phyloP scores from a whole-genome alignment of 2,888 invertebrate genomes.

The Lymantria monacha region DNA sequence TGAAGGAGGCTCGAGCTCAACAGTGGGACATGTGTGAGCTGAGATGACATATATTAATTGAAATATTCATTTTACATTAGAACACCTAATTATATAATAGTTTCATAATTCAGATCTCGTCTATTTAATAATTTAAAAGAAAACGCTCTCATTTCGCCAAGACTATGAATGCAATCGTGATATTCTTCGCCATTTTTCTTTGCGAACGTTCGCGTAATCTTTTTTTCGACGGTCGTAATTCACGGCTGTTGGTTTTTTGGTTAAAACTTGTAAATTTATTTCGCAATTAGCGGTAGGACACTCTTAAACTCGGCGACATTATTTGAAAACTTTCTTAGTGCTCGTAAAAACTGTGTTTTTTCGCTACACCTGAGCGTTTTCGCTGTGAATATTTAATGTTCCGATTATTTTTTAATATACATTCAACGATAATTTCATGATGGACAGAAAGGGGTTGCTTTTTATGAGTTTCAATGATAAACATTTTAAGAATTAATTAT shows the following conservation, averaged over 20 bases:
- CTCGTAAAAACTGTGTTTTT: conserved; percentile 71
- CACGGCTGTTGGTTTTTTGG: conserved; percentile 67
- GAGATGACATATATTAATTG: too few species aligned
- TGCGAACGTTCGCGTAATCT: conserved; percentile 36
- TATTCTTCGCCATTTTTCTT: conserved; percentile 28
- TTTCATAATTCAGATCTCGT: too few species aligned
- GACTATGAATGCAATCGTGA: conserved; percentile 24
- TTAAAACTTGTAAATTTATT: conserved; percentile 78
- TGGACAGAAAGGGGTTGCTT: neutral
- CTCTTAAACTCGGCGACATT: conserved; percentile 68
- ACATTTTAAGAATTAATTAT: neutral
- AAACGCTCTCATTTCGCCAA: neutral
- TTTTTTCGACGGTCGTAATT: conserved; percentile 64
- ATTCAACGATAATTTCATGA: neutral
- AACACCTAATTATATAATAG: too few species aligned
- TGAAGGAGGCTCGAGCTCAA: too few species aligned
- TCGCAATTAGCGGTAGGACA: conserved; percentile 74
- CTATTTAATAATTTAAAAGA: too few species aligned
- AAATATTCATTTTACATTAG: too few species aligned
- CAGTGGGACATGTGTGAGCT: too few species aligned
- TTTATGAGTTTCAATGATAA: neutral
- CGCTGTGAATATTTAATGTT: conserved; percentile 30
- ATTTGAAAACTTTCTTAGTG: conserved; percentile 78
- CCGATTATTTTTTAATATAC: conserved; percentile 27
- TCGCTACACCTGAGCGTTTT: conserved; percentile 57